phyloP scores from a whole-genome alignment of 2,888 invertebrate genomes.

The Conomelus anceps region DNA sequence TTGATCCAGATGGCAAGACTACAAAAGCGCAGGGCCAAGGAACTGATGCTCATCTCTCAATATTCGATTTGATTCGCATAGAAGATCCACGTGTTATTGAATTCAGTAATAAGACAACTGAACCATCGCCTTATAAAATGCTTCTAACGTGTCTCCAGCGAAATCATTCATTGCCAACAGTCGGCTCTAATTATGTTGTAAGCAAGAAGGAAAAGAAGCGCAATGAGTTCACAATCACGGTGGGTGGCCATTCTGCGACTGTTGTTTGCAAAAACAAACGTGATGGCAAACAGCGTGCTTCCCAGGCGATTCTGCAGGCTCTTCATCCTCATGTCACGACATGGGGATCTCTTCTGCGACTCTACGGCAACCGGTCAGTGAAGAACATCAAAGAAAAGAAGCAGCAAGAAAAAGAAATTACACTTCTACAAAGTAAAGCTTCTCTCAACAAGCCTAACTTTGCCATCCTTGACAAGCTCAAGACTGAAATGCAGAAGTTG shows the following conservation, averaged over 20 bases:
- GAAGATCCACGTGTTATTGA: constrained; percentile 91
- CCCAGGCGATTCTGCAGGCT: constrained; percentile 86
- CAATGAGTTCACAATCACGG: constrained; percentile 90
- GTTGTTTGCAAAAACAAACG: constrained; percentile 94
- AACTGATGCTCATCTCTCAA: constrained; percentile 44
- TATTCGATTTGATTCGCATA: constrained; percentile 88
- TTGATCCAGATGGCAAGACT: constrained; percentile 50
- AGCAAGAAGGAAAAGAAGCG: constrained; percentile 83
- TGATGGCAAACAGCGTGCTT: constrained; percentile 92
- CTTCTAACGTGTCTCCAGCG: constrained; percentile 85
- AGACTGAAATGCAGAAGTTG: constrained; percentile 72
- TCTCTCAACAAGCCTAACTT: constrained; percentile 85
- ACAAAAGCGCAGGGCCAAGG: constrained; percentile 43
- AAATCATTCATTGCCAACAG: constrained; percentile 86
- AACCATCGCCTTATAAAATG: constrained; percentile 91
- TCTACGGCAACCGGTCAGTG: constrained; percentile 87
- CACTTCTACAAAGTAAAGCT: constrained; percentile 80
- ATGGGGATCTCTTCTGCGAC: constrained; percentile 88
- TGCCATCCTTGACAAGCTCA: constrained; percentile 79
- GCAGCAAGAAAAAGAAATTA: constrained; percentile 86
- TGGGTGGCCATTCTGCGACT: constrained; percentile 84
- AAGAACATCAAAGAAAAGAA: constrained; percentile 90
- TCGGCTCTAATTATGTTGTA: constrained; percentile 79
- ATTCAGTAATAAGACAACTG: constrained; percentile 92
- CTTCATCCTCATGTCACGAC: constrained; percentile 91